Percentiles rank a stretch among this genome's conserved stretches.
These are phyloP conservation scores for Ypsolopha sequella DNA, from an alignment of 2,888 invertebrate species.

Conservation along the genomic window DNA sequence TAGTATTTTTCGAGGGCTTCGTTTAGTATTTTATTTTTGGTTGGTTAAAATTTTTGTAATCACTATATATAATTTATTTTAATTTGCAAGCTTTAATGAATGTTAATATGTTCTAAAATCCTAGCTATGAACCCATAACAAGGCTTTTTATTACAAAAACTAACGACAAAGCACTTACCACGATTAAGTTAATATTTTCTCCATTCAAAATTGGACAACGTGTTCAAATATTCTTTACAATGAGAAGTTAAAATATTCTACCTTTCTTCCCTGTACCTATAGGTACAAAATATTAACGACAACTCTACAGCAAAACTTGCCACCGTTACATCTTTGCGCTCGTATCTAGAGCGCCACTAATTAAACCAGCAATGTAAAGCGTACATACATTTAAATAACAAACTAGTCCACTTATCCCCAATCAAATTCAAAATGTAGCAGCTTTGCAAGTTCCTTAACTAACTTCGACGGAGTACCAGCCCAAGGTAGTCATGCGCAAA, in stretches of 20 bases:
- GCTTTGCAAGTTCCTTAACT: conserved; percentile 16
- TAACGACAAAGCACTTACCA: too few species aligned
- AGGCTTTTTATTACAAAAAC: too few species aligned
- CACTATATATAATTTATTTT: background rate
- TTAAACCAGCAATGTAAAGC: too few species aligned
- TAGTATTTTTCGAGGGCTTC: too few species aligned
- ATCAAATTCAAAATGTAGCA: conserved; percentile 1
- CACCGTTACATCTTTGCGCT: too few species aligned
- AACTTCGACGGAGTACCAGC: conserved; percentile 16
- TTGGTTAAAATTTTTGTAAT: background rate
- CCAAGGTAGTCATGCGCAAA: conserved; percentile 18
- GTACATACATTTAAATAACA: background rate
- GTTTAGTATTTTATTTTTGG: background rate
- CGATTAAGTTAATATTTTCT: background rate
- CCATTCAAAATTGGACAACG: background rate
- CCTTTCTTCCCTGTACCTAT: background rate
- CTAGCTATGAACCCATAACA: too few species aligned
- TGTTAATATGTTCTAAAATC: too few species aligned
- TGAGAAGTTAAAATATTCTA: background rate
- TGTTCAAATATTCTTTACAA: background rate
- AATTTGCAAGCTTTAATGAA: background rate
- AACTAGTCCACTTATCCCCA: conserved; percentile 1
- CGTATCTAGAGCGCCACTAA: too few species aligned
- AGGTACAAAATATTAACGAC: background rate
- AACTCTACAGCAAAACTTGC: background rate